A percentile compares a stretch with the other conserved stretches of the same genome.
Conservation (phyloP, 2,113 vertebrate species). For the Trichomycterus rosablanca region DNA sequence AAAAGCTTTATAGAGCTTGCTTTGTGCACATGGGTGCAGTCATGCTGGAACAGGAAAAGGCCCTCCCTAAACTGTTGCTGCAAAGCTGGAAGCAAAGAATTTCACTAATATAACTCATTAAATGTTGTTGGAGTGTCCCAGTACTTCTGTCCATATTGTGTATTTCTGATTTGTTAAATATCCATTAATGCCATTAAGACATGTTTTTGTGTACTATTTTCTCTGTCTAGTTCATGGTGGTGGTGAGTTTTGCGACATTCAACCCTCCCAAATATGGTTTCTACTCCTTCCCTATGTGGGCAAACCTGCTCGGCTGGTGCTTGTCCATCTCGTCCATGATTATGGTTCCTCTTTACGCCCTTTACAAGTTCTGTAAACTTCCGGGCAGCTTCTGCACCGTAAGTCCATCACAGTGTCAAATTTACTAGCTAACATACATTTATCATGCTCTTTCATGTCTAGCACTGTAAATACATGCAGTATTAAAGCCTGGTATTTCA, state of each 20-base stretch:
- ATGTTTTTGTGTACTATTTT: not conserved
- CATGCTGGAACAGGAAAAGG: too few species aligned
- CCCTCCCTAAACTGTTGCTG: too few species aligned
- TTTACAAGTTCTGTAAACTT: constrained; percentile 80
- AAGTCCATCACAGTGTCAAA: constrained; percentile 40
- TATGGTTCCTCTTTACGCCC: constrained; percentile 82
- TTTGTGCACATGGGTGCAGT: too few species aligned
- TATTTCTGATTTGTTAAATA: too few species aligned
- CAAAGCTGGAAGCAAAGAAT: too few species aligned
- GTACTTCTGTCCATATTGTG: too few species aligned
- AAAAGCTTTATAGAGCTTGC: too few species aligned
- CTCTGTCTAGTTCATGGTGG: constrained; percentile 75
- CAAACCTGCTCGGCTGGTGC: constrained; percentile 80
- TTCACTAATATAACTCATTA: too few species aligned
- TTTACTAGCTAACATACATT: not conserved
- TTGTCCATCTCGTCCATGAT: constrained; percentile 84
- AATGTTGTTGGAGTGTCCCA: too few species aligned
- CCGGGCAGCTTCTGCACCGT: constrained; percentile 79
- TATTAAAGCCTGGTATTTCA: too few species aligned
- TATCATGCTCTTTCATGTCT: not conserved
- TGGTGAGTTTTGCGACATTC: constrained; percentile 81
- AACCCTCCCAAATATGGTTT: constrained; percentile 76
- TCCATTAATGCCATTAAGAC: too few species aligned
- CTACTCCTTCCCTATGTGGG: constrained; percentile 80
- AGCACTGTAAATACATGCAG: too few species aligned